phyloP scores from a whole-genome alignment of 2,797 vertebrate species.

The Anas capensis region DNA sequence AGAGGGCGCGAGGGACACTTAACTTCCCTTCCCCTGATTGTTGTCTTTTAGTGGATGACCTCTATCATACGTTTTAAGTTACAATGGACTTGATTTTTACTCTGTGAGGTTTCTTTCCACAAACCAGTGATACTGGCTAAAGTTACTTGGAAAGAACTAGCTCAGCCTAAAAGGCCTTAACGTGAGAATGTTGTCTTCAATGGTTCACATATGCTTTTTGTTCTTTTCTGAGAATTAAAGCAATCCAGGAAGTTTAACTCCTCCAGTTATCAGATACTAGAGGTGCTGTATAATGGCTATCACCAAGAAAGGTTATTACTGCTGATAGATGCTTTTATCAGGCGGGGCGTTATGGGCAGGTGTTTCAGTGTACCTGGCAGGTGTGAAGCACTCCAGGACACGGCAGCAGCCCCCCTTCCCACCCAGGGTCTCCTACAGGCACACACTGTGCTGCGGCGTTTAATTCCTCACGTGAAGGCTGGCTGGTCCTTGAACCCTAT shows the following conservation, averaged over 20 bases:
- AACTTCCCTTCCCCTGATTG: background rate
- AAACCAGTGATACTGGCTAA: background rate
- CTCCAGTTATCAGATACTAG: background rate
- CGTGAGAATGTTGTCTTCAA: background rate
- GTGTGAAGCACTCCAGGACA: background rate
- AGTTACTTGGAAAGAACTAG: background rate
- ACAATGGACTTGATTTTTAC: background rate
- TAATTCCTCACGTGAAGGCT: background rate
- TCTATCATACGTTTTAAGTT: background rate
- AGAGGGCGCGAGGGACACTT: too few species aligned
- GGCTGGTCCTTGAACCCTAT: background rate
- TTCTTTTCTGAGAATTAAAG: background rate
- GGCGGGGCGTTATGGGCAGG: background rate
- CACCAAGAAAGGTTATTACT: background rate
- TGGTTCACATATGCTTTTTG: background rate
- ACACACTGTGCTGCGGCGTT: rapidly evolving
- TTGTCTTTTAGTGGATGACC: background rate
- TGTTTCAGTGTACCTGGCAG: conserved; percentile 5
- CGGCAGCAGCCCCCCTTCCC: background rate
- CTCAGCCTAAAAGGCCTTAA: background rate
- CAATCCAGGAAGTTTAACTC: background rate
- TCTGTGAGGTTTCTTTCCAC: background rate
- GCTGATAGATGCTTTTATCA: background rate
- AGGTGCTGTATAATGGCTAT: background rate
- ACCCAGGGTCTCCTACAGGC: background rate